A percentile compares a stretch with the other conserved stretches of the same genome.
These are phyloP conservation scores for Phaethon lepturus DNA, from an alignment of 2,113 vertebrate genomes.

Conservation along the genomic window DNA sequence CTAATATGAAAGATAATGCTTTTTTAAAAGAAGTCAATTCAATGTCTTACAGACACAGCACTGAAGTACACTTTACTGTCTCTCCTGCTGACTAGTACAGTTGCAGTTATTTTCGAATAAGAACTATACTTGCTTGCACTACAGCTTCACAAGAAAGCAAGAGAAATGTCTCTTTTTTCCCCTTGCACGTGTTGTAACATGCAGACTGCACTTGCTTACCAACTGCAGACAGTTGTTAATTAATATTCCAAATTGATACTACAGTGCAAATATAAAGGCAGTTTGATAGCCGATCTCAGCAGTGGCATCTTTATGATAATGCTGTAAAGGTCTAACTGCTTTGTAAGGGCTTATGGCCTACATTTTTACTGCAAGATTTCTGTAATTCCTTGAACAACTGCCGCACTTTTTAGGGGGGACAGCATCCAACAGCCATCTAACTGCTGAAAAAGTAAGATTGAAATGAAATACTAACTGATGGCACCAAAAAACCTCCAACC, in stretches of 20 bases:
- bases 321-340: background rate
- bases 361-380: background rate
- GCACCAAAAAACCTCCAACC: background rate
- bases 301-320: background rate
- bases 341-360: background rate
- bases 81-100: background rate
- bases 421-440: background rate
- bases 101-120: background rate
- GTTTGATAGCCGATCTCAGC: background rate
- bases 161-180: background rate
- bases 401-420: accelerated
- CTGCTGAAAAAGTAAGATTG: background rate
- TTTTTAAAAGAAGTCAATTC: background rate
- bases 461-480: background rate
- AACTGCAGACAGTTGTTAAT: background rate
- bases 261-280: background rate
- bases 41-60: background rate
- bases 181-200: background rate
- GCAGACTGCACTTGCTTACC: background rate
- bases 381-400: background rate
- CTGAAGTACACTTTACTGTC: background rate
- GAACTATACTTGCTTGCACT: background rate
- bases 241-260: background rate
- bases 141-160: background rate
- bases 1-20: background rate